These are phyloP conservation scores for Hirtodrosophila histrioides DNA, from an alignment of 2,888 invertebrate species.

Conservation along the genomic window DNA sequence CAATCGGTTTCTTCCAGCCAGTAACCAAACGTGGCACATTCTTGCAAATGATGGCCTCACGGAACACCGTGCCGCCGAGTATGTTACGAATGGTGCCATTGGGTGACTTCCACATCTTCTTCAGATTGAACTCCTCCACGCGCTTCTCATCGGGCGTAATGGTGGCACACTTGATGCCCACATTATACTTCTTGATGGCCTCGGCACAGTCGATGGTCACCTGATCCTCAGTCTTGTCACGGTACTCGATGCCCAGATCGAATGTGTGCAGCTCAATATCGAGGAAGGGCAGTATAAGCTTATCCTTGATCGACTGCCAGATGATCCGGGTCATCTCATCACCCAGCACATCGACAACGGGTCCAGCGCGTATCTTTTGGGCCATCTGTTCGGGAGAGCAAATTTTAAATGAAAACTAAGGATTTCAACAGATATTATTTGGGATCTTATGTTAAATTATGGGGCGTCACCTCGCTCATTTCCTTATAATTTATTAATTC, in stretches of 20 bases:
- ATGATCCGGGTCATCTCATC: constrained; percentile 99
- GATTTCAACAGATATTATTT: background rate
- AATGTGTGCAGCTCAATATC: constrained; percentile 97
- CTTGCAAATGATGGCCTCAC: constrained; percentile 94
- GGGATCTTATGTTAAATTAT: background rate
- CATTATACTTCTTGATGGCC: constrained; percentile 98
- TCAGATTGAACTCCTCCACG: constrained; percentile 94
- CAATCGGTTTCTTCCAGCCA: constrained; percentile 98
- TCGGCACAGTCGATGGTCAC: constrained; percentile 98
- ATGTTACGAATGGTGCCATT: constrained; percentile 95
- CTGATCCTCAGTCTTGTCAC: constrained; percentile 96
- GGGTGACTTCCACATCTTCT: constrained; percentile 96
- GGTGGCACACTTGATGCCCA: constrained; percentile 99
- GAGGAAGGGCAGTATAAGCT: constrained; percentile 97
- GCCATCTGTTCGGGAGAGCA: constrained; percentile 81
- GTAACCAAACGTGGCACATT: constrained; percentile 98
- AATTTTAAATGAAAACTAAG: constrained; percentile 29
- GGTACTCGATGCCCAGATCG: constrained; percentile 97
- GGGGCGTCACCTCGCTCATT: constrained; percentile 42
- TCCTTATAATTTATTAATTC: too few relatives aligned
- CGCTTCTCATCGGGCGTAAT: constrained; percentile 99
- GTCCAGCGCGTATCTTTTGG: constrained; percentile 90
- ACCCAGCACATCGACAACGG: constrained; percentile 96
- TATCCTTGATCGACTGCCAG: constrained; percentile 99
- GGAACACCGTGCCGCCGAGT: constrained; percentile 90